Conservation (phyloP, 2,113 vertebrate genomes). For the Dipodomys stephensi region DNA sequence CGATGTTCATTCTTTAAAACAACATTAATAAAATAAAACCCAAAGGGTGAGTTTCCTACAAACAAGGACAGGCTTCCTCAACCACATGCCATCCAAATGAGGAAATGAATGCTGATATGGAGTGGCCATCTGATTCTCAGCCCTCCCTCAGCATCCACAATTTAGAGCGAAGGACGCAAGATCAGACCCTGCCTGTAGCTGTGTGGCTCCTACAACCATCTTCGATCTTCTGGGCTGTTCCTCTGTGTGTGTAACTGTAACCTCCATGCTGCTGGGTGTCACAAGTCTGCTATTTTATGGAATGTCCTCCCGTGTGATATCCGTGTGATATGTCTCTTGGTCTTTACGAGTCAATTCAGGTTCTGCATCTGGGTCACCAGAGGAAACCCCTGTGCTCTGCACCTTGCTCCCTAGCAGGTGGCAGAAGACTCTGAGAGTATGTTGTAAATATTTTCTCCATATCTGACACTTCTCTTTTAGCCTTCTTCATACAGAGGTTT, state of each 20-base stretch:
- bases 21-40: no score
- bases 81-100: not conserved
- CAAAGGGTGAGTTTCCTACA: no score
- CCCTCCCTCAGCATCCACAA: no score
- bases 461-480: conserved; percentile 5
- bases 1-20: no score
- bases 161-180: rapidly evolving
- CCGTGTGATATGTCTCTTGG: no score
- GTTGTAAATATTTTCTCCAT: not conserved
- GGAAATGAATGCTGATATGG: rapidly evolving
- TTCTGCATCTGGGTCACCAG: not conserved
- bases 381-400: not conserved
- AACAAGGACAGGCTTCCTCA: not conserved
- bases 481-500: not conserved
- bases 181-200: rapidly evolving
- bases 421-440: not conserved
- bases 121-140: not conserved
- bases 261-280: rapidly evolving
- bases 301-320: no score
- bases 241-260: rapidly evolving
- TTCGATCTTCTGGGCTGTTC: no score
- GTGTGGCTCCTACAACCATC: rapidly evolving
- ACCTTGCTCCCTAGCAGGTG: not conserved
- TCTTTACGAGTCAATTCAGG: not conserved
- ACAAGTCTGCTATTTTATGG: rapidly evolving